Percentiles rank a stretch among this genome's conserved stretches.
phyloP scores from a whole-genome alignment of 2,113 vertebrate species.

The Cynoglossus semilaevis region DNA sequence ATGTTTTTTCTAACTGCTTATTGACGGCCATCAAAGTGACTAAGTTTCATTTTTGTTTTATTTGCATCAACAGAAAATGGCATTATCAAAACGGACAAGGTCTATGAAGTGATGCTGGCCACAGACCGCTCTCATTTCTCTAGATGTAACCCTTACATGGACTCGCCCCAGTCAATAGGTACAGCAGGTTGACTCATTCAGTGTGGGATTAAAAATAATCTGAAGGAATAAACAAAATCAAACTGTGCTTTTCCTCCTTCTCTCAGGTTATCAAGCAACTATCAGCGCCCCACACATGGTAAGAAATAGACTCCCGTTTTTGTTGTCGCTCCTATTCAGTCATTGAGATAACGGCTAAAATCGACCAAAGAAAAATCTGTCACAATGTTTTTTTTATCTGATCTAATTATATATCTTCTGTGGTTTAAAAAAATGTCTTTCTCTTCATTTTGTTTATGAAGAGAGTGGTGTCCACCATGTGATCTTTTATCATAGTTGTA shows the following conservation, averaged over 20 bases:
- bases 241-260: conserved; percentile 34
- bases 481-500: no score
- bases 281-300: conserved; percentile 99
- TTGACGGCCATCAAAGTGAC: conserved; percentile 16
- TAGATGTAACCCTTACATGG: conserved; percentile 97
- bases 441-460: no score
- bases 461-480: no score
- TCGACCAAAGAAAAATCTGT: background rate
- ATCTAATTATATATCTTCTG: no score
- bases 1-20: no score
- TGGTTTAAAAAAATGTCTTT: no score
- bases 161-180: conserved; percentile 99
- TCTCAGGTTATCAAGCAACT: conserved; percentile 94
- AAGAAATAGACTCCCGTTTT: conserved; percentile 50
- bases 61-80: conserved; percentile 88
- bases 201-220: background rate
- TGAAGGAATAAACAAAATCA: conserved; percentile 18
- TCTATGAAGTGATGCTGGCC: conserved; percentile 96
- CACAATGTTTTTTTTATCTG: no score
- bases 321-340: background rate
- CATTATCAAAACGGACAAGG: conserved; percentile 97
- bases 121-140: conserved; percentile 95
- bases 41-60: conserved; percentile 17
- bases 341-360: background rate
- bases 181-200: conserved; percentile 44